Conservation (phyloP, 2,888 invertebrate species). For the Protophormia terraenovae region DNA sequence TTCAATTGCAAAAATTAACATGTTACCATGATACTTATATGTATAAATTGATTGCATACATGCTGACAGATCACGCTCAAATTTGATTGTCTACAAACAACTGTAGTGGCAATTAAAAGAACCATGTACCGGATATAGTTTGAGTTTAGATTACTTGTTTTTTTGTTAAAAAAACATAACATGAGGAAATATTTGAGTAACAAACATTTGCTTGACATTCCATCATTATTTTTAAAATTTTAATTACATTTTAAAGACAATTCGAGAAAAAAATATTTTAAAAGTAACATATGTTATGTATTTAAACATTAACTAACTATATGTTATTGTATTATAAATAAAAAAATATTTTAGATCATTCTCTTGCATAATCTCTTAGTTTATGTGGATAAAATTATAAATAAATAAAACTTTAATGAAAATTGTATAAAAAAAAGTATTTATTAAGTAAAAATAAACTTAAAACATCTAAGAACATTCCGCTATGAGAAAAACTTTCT, state of each 20-base stretch:
- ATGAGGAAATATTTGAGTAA: background rate
- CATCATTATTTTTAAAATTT: background rate
- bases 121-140: conserved; percentile 12
- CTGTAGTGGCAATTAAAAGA: background rate
- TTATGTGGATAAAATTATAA: no score
- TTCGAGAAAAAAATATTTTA: no score
- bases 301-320: no score
- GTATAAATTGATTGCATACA: background rate
- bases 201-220: background rate
- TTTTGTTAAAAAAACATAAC: background rate
- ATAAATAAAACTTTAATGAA: no score
- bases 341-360: no score
- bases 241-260: no score
- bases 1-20: conserved; percentile 10
- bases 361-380: background rate
- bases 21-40: background rate
- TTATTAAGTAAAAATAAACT: background rate
- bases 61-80: conserved; percentile 11
- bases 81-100: background rate
- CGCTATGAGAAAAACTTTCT: background rate
- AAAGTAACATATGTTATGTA: no score
- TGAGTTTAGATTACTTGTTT: background rate
- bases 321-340: no score
- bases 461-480: background rate
- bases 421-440: background rate